phyloP scores from a whole-genome alignment of 2,888 invertebrate genomes.

The Didymodactylos carnosus region DNA sequence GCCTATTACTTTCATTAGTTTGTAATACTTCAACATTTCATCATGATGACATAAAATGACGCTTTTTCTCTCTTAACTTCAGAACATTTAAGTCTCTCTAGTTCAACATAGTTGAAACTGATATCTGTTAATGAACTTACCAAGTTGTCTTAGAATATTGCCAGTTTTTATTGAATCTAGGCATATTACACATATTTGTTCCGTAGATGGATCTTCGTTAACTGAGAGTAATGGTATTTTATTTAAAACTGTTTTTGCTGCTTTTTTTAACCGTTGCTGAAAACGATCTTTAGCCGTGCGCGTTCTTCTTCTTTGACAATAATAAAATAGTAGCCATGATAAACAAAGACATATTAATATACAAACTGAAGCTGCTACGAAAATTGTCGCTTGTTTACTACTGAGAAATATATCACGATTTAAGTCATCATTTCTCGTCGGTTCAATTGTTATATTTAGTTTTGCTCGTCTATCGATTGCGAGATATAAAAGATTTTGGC shows the following conservation, averaged over 20 bases:
- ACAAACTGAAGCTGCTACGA: conserved; percentile 83
- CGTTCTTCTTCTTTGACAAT: conserved; percentile 76
- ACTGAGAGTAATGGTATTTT: conserved; percentile 75
- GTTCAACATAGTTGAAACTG: no score
- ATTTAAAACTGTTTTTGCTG: conserved; percentile 75
- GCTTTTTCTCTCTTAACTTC: no score
- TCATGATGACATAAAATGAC: no score
- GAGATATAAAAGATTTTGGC: not conserved
- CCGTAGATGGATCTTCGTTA: not conserved
- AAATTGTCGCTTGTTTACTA: conserved; percentile 36
- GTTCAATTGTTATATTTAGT: not conserved
- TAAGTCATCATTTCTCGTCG: not conserved
- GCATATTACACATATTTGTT: conserved; percentile 8
- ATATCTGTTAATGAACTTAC: not conserved
- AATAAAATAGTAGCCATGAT: conserved; percentile 86
- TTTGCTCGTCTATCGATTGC: not conserved
- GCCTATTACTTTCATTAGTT: no score
- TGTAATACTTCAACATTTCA: no score
- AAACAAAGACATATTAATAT: conserved; percentile 79
- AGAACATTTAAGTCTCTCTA: no score
- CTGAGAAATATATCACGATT: not conserved
- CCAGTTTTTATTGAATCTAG: conserved; percentile 1
- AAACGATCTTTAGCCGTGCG: conserved; percentile 75
- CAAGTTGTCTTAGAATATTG: conserved; percentile 1
- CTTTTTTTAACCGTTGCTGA: conserved; percentile 67